Percentiles rank a stretch among this genome's conserved stretches.
These are phyloP conservation scores for Heliconius cydno DNA, from an alignment of 2,888 invertebrate species.

Conservation along the genomic window DNA sequence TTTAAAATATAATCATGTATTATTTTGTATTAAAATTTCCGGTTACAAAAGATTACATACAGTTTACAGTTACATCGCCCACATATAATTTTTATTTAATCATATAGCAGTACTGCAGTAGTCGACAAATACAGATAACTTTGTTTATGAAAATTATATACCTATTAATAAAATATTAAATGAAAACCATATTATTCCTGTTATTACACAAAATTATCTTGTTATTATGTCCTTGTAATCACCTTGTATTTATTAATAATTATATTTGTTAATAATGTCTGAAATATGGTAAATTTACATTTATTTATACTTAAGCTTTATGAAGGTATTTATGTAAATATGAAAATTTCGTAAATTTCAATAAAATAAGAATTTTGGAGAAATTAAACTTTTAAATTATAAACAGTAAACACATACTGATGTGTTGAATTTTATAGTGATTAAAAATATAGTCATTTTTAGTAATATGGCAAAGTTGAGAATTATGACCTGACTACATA, in stretches of 20 bases:
- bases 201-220: slow-evolving; percentile 4
- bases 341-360: too few species aligned
- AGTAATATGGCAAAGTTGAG: not conserved
- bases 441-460: too few species aligned
- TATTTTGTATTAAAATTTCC: not conserved
- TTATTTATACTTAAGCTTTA: not conserved
- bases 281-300: not conserved
- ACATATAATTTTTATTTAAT: not conserved
- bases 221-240: slow-evolving; percentile 1
- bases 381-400: too few species aligned
- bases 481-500: not conserved
- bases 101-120: not conserved
- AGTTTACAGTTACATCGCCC: not conserved
- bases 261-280: not conserved
- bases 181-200: not conserved
- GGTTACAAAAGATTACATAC: slow-evolving; percentile 2
- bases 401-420: not conserved
- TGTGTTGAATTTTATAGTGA: too few species aligned
- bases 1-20: not conserved
- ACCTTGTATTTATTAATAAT: not conserved
- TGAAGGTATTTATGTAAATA: too few species aligned
- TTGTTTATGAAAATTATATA: not conserved
- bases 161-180: not conserved
- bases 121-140: not conserved
- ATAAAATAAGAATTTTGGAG: too few species aligned